These are phyloP conservation scores for Misgurnus mizolepis DNA, from an alignment of 2,113 vertebrate species.

Conservation along the genomic window DNA sequence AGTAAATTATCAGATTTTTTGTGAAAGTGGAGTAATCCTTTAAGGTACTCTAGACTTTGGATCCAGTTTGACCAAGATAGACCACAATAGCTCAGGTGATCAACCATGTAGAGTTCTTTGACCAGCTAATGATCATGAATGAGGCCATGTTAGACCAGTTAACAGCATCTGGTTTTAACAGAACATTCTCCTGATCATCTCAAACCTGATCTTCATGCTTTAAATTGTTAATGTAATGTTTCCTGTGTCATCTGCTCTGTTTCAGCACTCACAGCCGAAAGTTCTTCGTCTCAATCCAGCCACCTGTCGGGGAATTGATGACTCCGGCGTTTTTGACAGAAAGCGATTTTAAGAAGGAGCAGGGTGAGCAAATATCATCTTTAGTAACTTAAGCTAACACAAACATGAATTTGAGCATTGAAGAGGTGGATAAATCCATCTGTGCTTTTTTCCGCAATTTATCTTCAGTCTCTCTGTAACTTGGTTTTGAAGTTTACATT, in stretches of 20 bases:
- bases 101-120: too few species aligned
- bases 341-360: conserved; percentile 96
- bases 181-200: background rate
- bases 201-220: background rate
- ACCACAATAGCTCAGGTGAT: too few species aligned
- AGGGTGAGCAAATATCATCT: conserved; percentile 77
- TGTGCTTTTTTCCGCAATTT: background rate
- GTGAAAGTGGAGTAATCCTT: too few species aligned
- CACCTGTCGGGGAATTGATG: conserved; percentile 94
- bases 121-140: background rate
- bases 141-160: background rate
- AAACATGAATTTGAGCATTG: background rate
- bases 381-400: background rate
- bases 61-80: too few species aligned
- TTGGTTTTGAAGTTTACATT: background rate
- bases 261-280: conserved; percentile 88
- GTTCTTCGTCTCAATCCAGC: conserved; percentile 96
- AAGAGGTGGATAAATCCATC: background rate
- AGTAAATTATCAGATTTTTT: too few species aligned
- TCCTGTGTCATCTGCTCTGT: conserved; percentile 14
- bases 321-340: conserved; percentile 92
- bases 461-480: background rate
- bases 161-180: background rate
- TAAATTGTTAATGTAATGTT: background rate
- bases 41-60: too few species aligned